A percentile compares a stretch with the other conserved stretches of the same genome.
Evolutionary conservation across 2,113 vertebrate genomes (phyloP).

Genomic region (Amblyornis subalaris): DNA sequence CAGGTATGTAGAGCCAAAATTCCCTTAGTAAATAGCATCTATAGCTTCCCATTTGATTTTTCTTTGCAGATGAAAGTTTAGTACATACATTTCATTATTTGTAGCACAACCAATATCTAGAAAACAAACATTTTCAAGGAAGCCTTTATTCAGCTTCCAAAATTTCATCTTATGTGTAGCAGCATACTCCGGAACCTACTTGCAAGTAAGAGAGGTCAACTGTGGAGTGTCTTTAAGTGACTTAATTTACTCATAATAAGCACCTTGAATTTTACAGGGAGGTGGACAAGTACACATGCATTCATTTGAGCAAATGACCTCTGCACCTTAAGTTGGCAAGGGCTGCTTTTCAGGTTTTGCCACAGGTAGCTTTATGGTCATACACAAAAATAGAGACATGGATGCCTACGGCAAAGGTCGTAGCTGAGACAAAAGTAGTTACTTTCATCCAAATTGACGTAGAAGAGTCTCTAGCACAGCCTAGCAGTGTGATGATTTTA

Average conservation of each 20-base stretch:
- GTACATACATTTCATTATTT: not conserved
- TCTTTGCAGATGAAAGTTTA: not conserved
- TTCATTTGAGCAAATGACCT: not conserved
- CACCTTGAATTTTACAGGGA: not conserved
- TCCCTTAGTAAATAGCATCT: not conserved
- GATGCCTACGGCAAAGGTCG: not conserved
- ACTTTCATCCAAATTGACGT: not conserved
- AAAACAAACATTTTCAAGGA: not conserved
- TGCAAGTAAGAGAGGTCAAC: not conserved
- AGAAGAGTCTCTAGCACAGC: not conserved
- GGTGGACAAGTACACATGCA: not conserved
- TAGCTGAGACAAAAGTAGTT: not conserved
- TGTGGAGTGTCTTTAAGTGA: not conserved
- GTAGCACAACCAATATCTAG: not conserved
- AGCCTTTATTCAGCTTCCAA: not conserved
- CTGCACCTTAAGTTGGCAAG: not conserved
- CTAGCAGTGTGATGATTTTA: not conserved
- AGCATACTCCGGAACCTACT: not conserved
- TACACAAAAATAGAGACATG: not conserved
- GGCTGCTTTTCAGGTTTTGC: not conserved
- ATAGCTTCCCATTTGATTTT: not conserved
- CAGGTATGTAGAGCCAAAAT: not conserved
- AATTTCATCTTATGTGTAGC: not conserved
- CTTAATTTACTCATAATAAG: not conserved
- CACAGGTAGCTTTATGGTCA: not conserved